phyloP scores from a whole-genome alignment of 2,797 vertebrate species.

The Melanotaenia nigrans region DNA sequence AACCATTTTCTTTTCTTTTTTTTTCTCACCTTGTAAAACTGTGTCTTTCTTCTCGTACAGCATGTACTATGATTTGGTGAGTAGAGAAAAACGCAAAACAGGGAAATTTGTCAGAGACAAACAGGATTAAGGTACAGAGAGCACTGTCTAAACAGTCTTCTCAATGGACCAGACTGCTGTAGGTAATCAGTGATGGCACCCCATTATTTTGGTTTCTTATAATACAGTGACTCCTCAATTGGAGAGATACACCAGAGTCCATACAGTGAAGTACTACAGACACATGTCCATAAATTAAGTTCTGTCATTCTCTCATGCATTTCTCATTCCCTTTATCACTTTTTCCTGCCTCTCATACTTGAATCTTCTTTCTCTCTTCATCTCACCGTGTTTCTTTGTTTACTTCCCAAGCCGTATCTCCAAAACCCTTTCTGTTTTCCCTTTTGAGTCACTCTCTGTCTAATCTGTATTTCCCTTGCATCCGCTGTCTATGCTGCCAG shows the following conservation, averaged over 20 bases:
- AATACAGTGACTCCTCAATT: slow-evolving; percentile 40
- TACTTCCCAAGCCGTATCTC: slow-evolving; percentile 35
- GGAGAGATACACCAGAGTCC: slow-evolving; percentile 15
- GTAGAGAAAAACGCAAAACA: slow-evolving; percentile 63
- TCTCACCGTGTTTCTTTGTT: slow-evolving; percentile 40
- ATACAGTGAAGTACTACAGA: slow-evolving; percentile 10
- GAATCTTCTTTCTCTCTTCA: slow-evolving; percentile 30
- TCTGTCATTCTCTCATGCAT: slow-evolving; percentile 7
- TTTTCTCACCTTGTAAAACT: neutral
- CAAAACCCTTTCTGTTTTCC: slow-evolving; percentile 32
- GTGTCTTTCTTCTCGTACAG: slow-evolving; percentile 18
- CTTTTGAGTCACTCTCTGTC: slow-evolving; percentile 24
- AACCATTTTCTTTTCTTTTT: neutral
- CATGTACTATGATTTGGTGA: slow-evolving; percentile 67
- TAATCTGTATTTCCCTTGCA: slow-evolving; percentile 55
- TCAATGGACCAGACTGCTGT: slow-evolving; percentile 35
- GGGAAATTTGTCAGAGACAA: slow-evolving; percentile 71
- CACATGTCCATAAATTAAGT: slow-evolving; percentile 14
- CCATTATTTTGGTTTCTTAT: slow-evolving; percentile 50
- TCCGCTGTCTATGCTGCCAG: slow-evolving; percentile 29
- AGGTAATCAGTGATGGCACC: slow-evolving; percentile 52
- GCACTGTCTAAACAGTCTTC: slow-evolving; percentile 42
- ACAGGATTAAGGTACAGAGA: slow-evolving; percentile 36
- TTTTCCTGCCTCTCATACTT: neutral
- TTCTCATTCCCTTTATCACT: slow-evolving; percentile 5